These are phyloP conservation scores for Platypus cylindrus DNA, from an alignment of 2,888 invertebrate genomes.

Conservation along the genomic window DNA sequence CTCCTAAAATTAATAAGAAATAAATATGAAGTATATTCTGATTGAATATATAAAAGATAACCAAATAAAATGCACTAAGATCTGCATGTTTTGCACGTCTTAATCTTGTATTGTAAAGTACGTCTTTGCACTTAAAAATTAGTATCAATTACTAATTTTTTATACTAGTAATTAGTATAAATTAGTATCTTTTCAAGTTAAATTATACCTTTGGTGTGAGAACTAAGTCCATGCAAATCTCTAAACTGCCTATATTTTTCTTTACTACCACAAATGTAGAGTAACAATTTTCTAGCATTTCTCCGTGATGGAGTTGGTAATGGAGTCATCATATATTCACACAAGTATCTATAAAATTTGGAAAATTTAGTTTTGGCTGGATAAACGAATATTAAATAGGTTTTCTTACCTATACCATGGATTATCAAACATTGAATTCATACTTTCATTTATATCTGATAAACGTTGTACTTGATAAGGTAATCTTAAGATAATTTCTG, in stretches of 20 bases:
- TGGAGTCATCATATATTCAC: constrained; percentile 71
- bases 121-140: too few species aligned
- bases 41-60: too few species aligned
- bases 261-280: constrained; percentile 89
- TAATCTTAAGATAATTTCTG: constrained; percentile 85
- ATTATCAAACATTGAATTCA: constrained; percentile 39
- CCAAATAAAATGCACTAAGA: too few species aligned
- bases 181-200: too few species aligned
- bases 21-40: too few species aligned
- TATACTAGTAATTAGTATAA: not conserved
- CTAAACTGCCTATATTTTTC: constrained; percentile 89
- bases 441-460: constrained; percentile 42
- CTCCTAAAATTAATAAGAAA: constrained; percentile 16
- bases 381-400: not conserved
- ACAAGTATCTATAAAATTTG: constrained; percentile 42
- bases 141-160: not conserved
- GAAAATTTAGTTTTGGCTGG: not conserved
- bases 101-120: too few species aligned
- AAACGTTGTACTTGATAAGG: constrained; percentile 88
- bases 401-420: constrained; percentile 51
- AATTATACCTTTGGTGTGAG: constrained; percentile 55
- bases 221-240: constrained; percentile 85
- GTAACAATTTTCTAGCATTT: constrained; percentile 81
- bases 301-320: constrained; percentile 80
- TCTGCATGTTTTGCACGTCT: too few species aligned